Conservation (phyloP, 2,113 vertebrate species). For the Baryphthengus martii region DNA sequence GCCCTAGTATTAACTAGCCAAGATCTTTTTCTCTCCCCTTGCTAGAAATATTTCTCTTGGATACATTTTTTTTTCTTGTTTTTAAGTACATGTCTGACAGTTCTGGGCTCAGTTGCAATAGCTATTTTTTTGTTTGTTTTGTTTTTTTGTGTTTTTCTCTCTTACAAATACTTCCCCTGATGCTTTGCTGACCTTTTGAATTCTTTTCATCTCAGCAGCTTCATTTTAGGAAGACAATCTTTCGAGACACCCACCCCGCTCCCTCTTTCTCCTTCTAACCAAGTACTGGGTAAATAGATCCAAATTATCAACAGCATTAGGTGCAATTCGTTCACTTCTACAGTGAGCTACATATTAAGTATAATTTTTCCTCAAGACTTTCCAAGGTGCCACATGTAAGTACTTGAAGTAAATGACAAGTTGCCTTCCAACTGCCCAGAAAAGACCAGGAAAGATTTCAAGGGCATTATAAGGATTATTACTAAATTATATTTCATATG, state of each 20-base stretch:
- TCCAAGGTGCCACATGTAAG: neutral
- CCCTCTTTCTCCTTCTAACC: neutral
- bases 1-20: neutral
- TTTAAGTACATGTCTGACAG: constrained; percentile 31
- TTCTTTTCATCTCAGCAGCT: constrained; percentile 22
- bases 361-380: constrained; percentile 2
- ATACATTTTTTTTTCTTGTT: neutral
- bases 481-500: neutral
- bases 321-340: neutral
- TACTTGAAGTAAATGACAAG: neutral
- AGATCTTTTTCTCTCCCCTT: neutral
- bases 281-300: neutral
- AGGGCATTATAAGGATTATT: neutral
- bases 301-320: neutral
- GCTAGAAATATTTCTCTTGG: neutral
- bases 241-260: neutral
- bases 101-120: constrained; percentile 6
- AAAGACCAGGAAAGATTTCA: neutral
- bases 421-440: neutral
- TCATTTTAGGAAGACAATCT: neutral
- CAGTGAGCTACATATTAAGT: neutral
- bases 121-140: neutral
- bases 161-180: constrained; percentile 19
- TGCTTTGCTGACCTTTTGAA: constrained; percentile 52
- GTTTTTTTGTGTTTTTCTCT: constrained; percentile 22